Percentiles rank a stretch among this genome's conserved stretches.
Evolutionary conservation across 1,140 invertebrate species (phyloP).

Genomic region (Drosophila watanabei): DNA sequence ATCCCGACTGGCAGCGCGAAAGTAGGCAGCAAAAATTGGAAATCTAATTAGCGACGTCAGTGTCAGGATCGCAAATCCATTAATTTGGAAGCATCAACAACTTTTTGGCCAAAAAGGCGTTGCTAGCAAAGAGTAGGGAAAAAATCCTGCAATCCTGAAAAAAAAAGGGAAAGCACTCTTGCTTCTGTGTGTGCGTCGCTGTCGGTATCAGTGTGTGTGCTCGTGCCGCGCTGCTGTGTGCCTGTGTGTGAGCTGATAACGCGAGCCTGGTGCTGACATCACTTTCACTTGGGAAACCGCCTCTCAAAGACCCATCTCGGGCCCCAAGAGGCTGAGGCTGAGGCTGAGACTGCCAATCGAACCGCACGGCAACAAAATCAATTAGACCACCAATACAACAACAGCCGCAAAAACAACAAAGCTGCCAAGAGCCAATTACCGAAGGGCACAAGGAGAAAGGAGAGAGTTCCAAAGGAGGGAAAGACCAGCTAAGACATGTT

Average conservation of each 20-base stretch:
- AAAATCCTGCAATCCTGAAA: slow-evolving; percentile 23
- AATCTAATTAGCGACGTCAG: slow-evolving; percentile 58
- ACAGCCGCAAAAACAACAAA: slow-evolving; percentile 39
- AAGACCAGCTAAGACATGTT: slow-evolving; percentile 66
- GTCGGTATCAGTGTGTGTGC: slow-evolving; percentile 26
- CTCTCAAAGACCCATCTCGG: slow-evolving; percentile 13
- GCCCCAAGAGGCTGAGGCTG: slow-evolving; percentile 21
- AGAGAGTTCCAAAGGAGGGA: slow-evolving; percentile 1
- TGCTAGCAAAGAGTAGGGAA: slow-evolving; percentile 27
- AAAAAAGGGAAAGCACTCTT: slow-evolving; percentile 53
- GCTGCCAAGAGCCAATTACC: slow-evolving; percentile 61
- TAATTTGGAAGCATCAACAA: slow-evolving; percentile 42
- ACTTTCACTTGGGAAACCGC: slow-evolving; percentile 54
- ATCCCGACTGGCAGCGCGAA: slow-evolving; percentile 7
- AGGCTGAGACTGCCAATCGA: slow-evolving; percentile 31
- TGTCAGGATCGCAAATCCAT: slow-evolving; percentile 50
- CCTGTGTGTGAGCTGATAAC: slow-evolving; percentile 43
- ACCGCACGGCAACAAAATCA: slow-evolving; percentile 46
- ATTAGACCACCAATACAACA: slow-evolving; percentile 56
- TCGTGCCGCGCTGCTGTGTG: slow-evolving; percentile 16
- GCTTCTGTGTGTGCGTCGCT: slow-evolving; percentile 15
- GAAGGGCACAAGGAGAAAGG: neutral
- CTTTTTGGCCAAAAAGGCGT: slow-evolving; percentile 45
- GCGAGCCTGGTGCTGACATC: slow-evolving; percentile 66
- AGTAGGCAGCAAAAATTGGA: slow-evolving; percentile 38